Base-by-base conservation (phyloP, 2,888 invertebrate genomes). In the Cephus pulcher region DNA sequence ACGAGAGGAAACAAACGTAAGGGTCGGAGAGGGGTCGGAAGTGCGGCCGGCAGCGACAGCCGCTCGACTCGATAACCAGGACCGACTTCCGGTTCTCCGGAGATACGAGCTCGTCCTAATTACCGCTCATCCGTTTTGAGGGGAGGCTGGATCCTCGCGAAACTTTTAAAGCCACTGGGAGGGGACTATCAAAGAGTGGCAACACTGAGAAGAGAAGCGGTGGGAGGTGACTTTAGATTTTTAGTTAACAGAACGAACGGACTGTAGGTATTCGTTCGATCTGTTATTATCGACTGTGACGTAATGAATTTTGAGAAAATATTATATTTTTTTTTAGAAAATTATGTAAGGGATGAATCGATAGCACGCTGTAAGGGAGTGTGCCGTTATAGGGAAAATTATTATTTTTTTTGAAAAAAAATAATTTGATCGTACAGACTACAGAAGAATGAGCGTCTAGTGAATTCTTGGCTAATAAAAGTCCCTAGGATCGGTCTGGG, bases 81-180 rank as follows among this genome's bases (percentile, higher is more conserved):
- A 81, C 56, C 83, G 83, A 83, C 84, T 85, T 85, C 86, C 84
- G 85, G 80, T 82, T 79, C 80, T 84, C 82, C 80, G 80, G 84
- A 84, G 83, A 84, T 86, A 81, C 84, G 79, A 84, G 80, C 83
- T 83, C 78, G 82, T 81, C 83, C 84, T 86, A 85, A 86, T 86
- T 86, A 85, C 84, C 78, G 81, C 82, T 79, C 84, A 84, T 85
- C 84, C 82, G 83, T 86, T 84, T 56, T 81, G 75, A 71, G 73
- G 77, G 83, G 79, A 82, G 71, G 23, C 15, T 32, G 15, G 32
- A 79, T 78, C 80, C 78, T 69, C 76, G 80, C 76, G 78, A 83
- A 82, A 83, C 80, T 83, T 83, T 83, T 83, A 40, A 82, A 83
- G 80, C 40, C 40, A 73, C 79, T 78, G 76, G 77, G 76, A 79